Evolutionary conservation across 2,888 invertebrate species (phyloP), one percentile per base, ranked within the genome.

Genomic region (Agrilus mali): DNA sequence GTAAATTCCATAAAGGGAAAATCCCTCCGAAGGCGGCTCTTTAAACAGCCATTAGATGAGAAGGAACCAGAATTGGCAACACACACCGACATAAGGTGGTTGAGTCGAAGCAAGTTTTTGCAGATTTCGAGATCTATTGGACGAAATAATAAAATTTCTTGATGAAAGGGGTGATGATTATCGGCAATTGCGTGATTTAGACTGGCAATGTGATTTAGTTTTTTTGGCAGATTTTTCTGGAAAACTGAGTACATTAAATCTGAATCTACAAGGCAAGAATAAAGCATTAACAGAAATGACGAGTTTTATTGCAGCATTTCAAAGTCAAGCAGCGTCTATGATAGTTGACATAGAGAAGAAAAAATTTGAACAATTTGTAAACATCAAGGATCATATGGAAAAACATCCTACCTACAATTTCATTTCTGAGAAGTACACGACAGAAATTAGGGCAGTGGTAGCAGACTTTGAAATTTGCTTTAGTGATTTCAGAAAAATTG

Each of bases 181-280:
- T 42, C 32, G 34, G 13, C 7, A 42, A 13, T 37, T 42, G 17
- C 33, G 32, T 32, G 37, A 37, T 33, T 32, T 31, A 35, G 38
- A 16, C 22, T 42, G 37, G 47, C 45, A 42, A n/a, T 40, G 32
- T 36, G 41, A 50, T 16, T 44, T 46, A 41, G 44, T 41, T 33
- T 46, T 48, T 36, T 36, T 48, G 36, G 40, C 44, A 36, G 46
- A 50, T 44, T 38, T 31, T 17, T 27, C 12, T 43, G 7, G 6
- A 4, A 44, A 47, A 42, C 43, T 49, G 38, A 48, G 41, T 37
- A 7, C 46, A 40, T 44, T 50, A 42, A 50, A 50, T 42, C 44
- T 50, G 39, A 42, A 48, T 42, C 34, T 48, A 34, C 46, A 46
- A 45, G 47, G 44, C 13, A 48, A 48, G 48, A 47, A 47, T 36